Base-by-base conservation (phyloP, 2,797 vertebrate genomes). In the Ctenochaetus hawaiiensis region DNA sequence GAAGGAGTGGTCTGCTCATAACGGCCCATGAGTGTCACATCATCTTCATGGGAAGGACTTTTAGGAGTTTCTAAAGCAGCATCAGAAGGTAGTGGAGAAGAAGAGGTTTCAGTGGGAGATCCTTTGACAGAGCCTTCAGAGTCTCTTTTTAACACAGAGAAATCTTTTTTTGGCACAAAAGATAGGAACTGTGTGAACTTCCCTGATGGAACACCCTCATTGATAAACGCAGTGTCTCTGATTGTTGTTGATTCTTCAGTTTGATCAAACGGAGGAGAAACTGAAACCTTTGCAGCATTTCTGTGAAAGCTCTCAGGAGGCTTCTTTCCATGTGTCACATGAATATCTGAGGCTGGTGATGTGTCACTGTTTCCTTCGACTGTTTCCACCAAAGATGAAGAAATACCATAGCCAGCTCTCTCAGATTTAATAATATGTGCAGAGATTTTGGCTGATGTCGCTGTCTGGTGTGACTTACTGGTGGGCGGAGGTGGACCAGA, bases 111-210 rank as follows among this genome's bases (percentile, higher is more conserved):
- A 57, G 20, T 17, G 12, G 45, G 8, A 52, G 54, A 53, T 70
- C 14, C 68, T 75, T 72, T 65, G 39, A 52, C 34, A 52, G 57
- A 72, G 43, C 48, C 54, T 51, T 73, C 58, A 65, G 82, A 67
- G 70, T 12, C 23, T 82, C 72, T 57, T 59, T 72, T 79, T 13
- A 73, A 43, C 37, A 48, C 52, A 37, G 81, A 64, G 4, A 51
- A 26, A 45, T 75, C 73, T 72, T 87, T 73, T 69, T 67, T 78
- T 45, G 78, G 63, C 18, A 58, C 67, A 4, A 84, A 75, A 81
- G 75, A 80, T 61, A 73, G 64, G 59, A 72, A 54, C 23, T 43
- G 68, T 67, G 77, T 73, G 47, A 84, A 39, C 17, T 59, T 39
- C 56, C 26, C 51, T 63, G 69, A 68, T 43, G 67, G n/a, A 70